A percentile compares a stretch with the other conserved stretches of the same genome.
These are phyloP conservation scores for Struthidea cinerea DNA, from an alignment of 2,113 vertebrate species.

Conservation along the genomic window DNA sequence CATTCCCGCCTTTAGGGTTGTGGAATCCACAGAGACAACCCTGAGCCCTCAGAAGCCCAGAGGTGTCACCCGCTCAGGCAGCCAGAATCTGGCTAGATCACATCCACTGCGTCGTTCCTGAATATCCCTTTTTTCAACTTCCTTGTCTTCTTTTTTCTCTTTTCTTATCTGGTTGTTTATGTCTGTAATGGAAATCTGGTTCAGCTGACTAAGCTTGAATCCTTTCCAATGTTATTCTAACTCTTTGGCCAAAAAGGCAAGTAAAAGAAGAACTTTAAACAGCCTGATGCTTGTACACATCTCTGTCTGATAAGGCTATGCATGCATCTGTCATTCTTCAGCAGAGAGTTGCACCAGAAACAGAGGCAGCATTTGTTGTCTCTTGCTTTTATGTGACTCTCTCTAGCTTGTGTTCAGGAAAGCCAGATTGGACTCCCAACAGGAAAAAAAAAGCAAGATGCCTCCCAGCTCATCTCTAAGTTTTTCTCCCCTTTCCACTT, in stretches of 20 bases:
- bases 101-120: neutral
- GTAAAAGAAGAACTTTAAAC: neutral
- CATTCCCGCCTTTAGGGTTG: neutral
- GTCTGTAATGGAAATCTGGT: neutral
- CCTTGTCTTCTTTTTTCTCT: neutral
- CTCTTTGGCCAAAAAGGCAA: neutral
- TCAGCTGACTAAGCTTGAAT: neutral
- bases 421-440: neutral
- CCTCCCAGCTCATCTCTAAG: neutral
- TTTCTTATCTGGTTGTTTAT: neutral
- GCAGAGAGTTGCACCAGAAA: neutral
- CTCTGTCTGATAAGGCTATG: neutral
- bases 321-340: neutral
- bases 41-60: neutral
- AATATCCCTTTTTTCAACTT: neutral
- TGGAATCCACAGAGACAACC: neutral
- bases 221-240: conserved; percentile 9
- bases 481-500: neutral
- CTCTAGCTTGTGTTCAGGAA: neutral
- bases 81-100: neutral
- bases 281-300: neutral
- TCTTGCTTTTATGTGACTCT: neutral
- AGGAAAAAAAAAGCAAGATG: neutral
- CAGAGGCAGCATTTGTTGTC: neutral
- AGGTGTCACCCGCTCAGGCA: neutral